phyloP scores from a whole-genome alignment of 2,888 invertebrate genomes.

The Bruchidius siliquastri region DNA sequence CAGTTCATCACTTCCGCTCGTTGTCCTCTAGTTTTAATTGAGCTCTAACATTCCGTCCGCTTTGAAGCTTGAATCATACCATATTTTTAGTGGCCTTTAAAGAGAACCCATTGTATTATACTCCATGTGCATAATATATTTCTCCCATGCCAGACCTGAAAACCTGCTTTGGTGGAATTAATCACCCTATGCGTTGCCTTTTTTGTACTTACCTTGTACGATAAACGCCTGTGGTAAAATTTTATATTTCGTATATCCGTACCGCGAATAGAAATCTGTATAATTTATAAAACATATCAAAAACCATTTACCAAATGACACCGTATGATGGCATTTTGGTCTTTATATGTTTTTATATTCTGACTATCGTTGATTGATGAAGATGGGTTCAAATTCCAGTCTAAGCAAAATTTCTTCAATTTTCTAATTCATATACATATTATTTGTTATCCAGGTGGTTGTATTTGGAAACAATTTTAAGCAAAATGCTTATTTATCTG shows the following conservation, averaged over 20 bases:
- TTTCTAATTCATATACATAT: too few species aligned
- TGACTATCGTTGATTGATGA: too few species aligned
- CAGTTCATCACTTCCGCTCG: conserved; percentile 95
- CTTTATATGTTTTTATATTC: too few species aligned
- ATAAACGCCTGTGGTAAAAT: background rate
- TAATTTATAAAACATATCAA: background rate
- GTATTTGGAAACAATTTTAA: too few species aligned
- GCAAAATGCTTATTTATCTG: too few species aligned
- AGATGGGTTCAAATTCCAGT: too few species aligned
- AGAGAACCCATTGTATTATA: background rate
- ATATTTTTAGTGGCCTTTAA: background rate
- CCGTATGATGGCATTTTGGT: background rate
- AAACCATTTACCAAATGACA: background rate
- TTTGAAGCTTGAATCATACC: background rate
- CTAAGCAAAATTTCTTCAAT: too few species aligned
- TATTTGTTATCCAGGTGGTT: too few species aligned
- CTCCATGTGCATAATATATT: background rate
- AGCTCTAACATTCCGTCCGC: conserved; percentile 14
- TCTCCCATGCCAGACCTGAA: background rate
- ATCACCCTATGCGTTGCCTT: background rate
- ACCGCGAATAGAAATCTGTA: too few species aligned
- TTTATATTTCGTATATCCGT: background rate
- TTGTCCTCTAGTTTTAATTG: conserved; percentile 98
- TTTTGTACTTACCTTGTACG: background rate
- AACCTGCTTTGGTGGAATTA: background rate